A percentile compares a stretch with the other conserved stretches of the same genome.
Conservation (phyloP, 2,888 invertebrate genomes). For the Agrochola lychnidis region DNA sequence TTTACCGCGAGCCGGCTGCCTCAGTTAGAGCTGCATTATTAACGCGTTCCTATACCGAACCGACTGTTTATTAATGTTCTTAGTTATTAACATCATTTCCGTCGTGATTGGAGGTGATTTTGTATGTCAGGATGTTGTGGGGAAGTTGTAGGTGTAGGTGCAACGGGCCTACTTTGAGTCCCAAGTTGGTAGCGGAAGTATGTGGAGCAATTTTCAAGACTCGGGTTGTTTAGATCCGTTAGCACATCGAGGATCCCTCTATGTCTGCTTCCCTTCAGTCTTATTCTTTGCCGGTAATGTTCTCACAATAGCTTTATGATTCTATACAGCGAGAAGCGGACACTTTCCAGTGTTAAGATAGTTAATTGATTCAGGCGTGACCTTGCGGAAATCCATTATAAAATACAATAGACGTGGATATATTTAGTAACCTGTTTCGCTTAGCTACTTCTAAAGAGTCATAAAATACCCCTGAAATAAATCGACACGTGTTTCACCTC, state of each 20-base stretch:
- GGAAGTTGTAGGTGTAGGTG: background rate
- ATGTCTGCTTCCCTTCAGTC: background rate
- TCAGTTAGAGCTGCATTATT: constrained; percentile 72
- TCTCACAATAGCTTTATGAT: background rate
- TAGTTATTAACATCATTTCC: constrained; percentile 47
- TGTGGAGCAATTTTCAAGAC: background rate
- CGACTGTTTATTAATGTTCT: constrained; percentile 45
- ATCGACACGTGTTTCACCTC: too few species aligned
- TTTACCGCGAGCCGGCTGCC: constrained; percentile 69
- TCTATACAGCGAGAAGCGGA: background rate
- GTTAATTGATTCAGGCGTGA: too few species aligned
- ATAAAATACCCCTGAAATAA: too few species aligned
- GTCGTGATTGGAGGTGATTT: constrained; percentile 43
- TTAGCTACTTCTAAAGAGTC: too few species aligned
- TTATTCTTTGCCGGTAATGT: background rate
- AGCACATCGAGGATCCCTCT: background rate
- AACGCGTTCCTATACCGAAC: constrained; percentile 54
- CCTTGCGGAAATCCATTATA: too few species aligned
- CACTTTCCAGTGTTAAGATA: background rate
- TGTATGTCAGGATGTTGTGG: constrained; percentile 17
- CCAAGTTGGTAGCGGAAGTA: too few species aligned
- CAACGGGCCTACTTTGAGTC: background rate
- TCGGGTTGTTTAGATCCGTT: background rate
- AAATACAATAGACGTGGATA: too few species aligned
- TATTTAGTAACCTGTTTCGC: too few species aligned